A percentile compares a stretch with the other conserved stretches of the same genome.
These are phyloP conservation scores for Folsomia manolachei DNA, from an alignment of 2,888 invertebrate genomes.

Conservation along the genomic window DNA sequence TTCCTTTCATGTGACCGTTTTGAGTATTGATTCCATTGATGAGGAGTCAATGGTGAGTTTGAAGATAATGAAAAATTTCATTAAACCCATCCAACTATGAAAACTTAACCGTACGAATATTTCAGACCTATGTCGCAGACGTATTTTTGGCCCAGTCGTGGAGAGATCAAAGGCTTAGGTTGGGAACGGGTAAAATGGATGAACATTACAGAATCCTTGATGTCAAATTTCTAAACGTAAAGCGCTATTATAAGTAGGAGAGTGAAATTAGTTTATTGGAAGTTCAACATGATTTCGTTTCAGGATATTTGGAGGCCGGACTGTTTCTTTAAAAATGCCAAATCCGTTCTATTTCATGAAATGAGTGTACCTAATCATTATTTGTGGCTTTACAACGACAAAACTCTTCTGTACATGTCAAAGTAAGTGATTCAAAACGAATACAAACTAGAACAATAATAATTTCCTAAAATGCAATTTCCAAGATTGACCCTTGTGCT, in stretches of 20 bases:
- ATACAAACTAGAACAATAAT: neutral
- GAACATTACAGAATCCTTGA: constrained; percentile 85
- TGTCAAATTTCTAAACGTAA: constrained; percentile 70
- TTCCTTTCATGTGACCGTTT: constrained; percentile 85
- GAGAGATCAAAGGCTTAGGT: constrained; percentile 80
- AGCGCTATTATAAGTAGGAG: no score
- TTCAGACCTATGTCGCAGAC: constrained; percentile 86
- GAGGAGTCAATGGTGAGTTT: constrained; percentile 82
- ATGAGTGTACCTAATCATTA: constrained; percentile 94
- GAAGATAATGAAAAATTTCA: neutral
- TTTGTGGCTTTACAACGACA: constrained; percentile 86
- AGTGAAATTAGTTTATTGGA: no score
- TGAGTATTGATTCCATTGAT: constrained; percentile 89
- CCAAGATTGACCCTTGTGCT: constrained; percentile 78
- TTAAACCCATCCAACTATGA: no score
- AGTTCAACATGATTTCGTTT: neutral
- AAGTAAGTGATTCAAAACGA: constrained; percentile 63
- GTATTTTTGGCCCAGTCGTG: constrained; percentile 90
- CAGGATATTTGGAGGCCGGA: constrained; percentile 89
- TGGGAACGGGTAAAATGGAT: constrained; percentile 88
- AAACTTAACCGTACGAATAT: no score
- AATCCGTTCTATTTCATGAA: constrained; percentile 87
- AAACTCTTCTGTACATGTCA: constrained; percentile 86
- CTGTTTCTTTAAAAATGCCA: constrained; percentile 90
- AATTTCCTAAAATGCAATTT: neutral